Evolutionary conservation across 2,888 invertebrate species (phyloP).

Genomic region (Eupsilia transversa): DNA sequence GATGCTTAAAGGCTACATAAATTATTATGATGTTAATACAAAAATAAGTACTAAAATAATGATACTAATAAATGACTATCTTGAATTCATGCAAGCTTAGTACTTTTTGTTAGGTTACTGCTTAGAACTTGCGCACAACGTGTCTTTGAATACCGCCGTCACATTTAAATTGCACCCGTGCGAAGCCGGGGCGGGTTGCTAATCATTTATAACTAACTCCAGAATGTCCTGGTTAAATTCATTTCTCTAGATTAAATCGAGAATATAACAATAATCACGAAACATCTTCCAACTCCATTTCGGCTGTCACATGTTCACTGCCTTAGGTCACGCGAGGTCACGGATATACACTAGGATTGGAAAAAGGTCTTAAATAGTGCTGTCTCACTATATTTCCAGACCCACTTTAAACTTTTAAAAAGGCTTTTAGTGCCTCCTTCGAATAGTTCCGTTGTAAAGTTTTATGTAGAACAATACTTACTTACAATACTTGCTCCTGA

Average conservation of each 20-base stretch:
- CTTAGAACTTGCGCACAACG: neutral
- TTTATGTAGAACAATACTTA: neutral
- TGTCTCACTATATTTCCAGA: conserved; percentile 28
- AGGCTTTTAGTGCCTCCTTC: conserved; percentile 30
- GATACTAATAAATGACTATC: neutral
- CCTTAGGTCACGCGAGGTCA: conserved; percentile 36
- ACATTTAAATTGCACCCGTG: neutral
- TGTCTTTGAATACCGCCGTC: neutral
- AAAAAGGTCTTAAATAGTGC: conserved; percentile 7
- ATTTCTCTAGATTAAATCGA: conserved; percentile 3
- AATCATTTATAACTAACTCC: neutral
- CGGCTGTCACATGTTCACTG: neutral
- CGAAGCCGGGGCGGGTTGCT: neutral
- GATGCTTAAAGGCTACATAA: too few relatives aligned
- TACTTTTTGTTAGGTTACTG: neutral
- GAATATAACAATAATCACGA: neutral
- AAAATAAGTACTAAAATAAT: neutral
- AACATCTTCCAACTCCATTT: conserved; percentile 23
- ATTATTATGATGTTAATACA: too few relatives aligned
- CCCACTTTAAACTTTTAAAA: conserved; percentile 40
- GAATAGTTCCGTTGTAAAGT: neutral
- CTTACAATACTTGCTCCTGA: neutral
- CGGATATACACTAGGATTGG: neutral
- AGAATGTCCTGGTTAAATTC: neutral
- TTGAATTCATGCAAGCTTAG: neutral